These are phyloP conservation scores for Apodemia duryi DNA, from an alignment of 2,888 invertebrate species.

Conservation along the genomic window DNA sequence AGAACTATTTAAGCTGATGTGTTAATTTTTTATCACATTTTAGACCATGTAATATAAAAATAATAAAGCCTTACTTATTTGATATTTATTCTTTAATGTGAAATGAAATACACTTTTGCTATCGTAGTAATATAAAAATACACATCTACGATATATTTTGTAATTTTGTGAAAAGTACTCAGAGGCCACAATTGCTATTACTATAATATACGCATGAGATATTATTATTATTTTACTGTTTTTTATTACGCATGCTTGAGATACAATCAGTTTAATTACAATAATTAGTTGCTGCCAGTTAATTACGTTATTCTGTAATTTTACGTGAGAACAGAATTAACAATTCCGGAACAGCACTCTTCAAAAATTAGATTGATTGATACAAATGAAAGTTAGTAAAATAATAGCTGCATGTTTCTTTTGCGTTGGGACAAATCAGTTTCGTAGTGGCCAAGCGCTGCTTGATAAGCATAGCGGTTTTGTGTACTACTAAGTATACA, in stretches of 20 bases:
- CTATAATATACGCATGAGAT: neutral
- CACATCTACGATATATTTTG: no score
- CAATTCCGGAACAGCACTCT: neutral
- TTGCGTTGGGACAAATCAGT: no score
- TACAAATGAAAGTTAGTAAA: neutral
- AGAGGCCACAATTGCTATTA: neutral
- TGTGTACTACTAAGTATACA: no score
- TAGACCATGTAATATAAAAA: no score
- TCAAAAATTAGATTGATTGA: neutral
- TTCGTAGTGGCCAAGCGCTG: no score
- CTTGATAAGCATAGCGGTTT: no score
- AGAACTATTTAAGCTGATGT: no score
- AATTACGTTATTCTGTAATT: neutral
- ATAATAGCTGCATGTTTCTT: no score
- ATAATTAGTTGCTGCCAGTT: neutral
- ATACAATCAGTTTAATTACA: slow-evolving; percentile 5
- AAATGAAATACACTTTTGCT: no score
- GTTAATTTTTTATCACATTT: no score
- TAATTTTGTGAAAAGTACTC: neutral
- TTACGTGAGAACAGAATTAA: slow-evolving; percentile 4
- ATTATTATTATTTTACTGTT: neutral
- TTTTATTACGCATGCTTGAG: neutral
- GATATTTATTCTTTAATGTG: no score
- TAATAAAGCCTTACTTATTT: no score
- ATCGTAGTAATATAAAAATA: neutral